Percentiles rank a stretch among this genome's conserved stretches.
Conservation (phyloP, 2,797 vertebrate genomes). For the Eupleurogrammus muticus region DNA sequence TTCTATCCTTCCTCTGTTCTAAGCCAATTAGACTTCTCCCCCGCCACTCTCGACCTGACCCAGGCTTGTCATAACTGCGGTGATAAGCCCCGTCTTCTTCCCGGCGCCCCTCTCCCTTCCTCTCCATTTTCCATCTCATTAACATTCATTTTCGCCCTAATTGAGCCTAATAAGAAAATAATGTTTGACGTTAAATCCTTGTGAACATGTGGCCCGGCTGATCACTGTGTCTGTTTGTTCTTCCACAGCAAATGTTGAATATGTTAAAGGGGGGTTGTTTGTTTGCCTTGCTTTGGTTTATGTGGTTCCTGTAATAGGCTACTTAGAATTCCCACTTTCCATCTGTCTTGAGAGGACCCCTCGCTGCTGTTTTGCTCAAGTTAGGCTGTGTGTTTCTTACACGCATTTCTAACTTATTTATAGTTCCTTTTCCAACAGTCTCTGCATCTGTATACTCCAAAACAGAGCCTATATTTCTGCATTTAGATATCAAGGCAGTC, state of each 20-base stretch:
- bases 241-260: conserved; percentile 60
- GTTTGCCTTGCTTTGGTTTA: conserved; percentile 39
- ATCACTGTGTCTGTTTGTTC: conserved; percentile 65
- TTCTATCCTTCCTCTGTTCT: conserved; percentile 52
- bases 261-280: conserved; percentile 52
- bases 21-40: conserved; percentile 72
- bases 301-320: conserved; percentile 42
- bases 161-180: conserved; percentile 88
- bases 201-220: conserved; percentile 76
- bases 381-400: conserved; percentile 23
- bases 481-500: conserved; percentile 36
- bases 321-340: conserved; percentile 46
- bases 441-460: conserved; percentile 17
- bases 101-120: conserved; percentile 79
- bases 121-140: conserved; percentile 88
- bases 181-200: conserved; percentile 85
- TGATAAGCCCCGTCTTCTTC: conserved; percentile 36
- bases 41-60: conserved; percentile 55
- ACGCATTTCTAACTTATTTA: conserved; percentile 31
- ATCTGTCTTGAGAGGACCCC: conserved; percentile 51
- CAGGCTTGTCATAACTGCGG: conserved; percentile 49
- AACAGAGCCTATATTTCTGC: conserved; percentile 13
- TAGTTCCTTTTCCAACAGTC: conserved; percentile 18
- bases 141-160: conserved; percentile 87
- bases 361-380: conserved; percentile 23